Conservation (phyloP, 2,113 vertebrate species). For the Tiliqua scincoides region DNA sequence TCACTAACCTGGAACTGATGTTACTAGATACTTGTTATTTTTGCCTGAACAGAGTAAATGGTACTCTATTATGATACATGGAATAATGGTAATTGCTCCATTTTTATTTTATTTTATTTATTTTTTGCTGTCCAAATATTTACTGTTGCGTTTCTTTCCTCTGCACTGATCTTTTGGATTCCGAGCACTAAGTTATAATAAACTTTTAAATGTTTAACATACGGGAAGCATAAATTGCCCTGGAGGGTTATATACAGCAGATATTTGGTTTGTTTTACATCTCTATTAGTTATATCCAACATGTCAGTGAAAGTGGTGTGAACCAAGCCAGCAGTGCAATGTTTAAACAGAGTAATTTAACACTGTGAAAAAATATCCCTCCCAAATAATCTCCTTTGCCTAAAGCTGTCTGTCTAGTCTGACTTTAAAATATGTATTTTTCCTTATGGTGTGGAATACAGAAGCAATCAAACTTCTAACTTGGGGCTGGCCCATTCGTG, state of each 20-base stretch:
- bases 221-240: constrained; percentile 11
- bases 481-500: too few relatives aligned
- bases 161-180: constrained; percentile 1
- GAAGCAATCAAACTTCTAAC: too few relatives aligned
- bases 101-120: too few relatives aligned
- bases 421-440: too few relatives aligned
- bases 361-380: background rate
- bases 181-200: background rate
- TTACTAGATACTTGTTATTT: background rate
- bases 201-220: constrained; percentile 25
- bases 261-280: constrained; percentile 1
- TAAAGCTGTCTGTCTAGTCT: too few relatives aligned
- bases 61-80: background rate
- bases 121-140: background rate
- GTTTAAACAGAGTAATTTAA: constrained; percentile 1
- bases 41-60: background rate
- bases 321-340: constrained; percentile 23
- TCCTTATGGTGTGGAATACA: too few relatives aligned
- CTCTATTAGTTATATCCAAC: background rate
- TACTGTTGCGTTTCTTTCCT: background rate
- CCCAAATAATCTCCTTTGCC: background rate
- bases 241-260: constrained; percentile 9
- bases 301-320: background rate
- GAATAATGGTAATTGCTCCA: background rate
- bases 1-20: too few relatives aligned